Percentiles rank a stretch among this genome's conserved stretches.
These are phyloP conservation scores for Lasioglossum calceatum DNA, from an alignment of 2,888 invertebrate species.

Conservation along the genomic window DNA sequence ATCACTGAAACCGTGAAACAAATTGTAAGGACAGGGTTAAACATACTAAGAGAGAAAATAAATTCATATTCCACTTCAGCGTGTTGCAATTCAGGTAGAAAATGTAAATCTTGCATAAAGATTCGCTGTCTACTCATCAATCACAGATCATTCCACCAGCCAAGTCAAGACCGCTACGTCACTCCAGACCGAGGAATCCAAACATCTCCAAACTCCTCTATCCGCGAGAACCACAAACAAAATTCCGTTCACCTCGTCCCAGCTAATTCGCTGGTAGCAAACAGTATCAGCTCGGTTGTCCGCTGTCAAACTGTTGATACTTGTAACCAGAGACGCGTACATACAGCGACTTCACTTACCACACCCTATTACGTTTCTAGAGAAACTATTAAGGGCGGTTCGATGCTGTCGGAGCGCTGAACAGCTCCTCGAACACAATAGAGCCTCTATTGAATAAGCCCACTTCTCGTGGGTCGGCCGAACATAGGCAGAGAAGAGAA, in stretches of 20 bases:
- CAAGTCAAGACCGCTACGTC: not conserved
- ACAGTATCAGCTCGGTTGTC: constrained; percentile 29
- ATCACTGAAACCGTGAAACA: too few relatives aligned
- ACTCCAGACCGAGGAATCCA: not conserved
- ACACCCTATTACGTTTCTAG: constrained; percentile 63
- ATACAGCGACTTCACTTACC: constrained; percentile 50
- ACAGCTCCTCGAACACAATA: constrained; percentile 73
- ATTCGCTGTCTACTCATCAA: not conserved
- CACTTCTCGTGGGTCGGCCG: constrained; percentile 62
- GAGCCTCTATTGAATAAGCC: constrained; percentile 71
- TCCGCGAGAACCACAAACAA: not conserved
- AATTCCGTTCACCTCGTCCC: not conserved
- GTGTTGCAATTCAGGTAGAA: too few relatives aligned
- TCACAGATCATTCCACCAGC: not conserved
- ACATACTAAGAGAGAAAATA: too few relatives aligned
- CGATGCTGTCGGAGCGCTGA: constrained; percentile 67
- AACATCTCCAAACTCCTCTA: not conserved
- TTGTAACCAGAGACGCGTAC: constrained; percentile 51
- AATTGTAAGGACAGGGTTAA: too few relatives aligned
- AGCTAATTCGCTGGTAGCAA: constrained; percentile 45
- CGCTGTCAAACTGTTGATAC: constrained; percentile 48
- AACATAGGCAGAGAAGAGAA: constrained; percentile 8
- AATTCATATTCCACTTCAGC: too few relatives aligned
- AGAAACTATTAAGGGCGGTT: constrained; percentile 71
- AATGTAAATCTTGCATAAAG: too few relatives aligned